Percentiles rank a stretch among this genome's conserved stretches.
Conservation (phyloP, 2,113 vertebrate genomes). For the Strix aluco region DNA sequence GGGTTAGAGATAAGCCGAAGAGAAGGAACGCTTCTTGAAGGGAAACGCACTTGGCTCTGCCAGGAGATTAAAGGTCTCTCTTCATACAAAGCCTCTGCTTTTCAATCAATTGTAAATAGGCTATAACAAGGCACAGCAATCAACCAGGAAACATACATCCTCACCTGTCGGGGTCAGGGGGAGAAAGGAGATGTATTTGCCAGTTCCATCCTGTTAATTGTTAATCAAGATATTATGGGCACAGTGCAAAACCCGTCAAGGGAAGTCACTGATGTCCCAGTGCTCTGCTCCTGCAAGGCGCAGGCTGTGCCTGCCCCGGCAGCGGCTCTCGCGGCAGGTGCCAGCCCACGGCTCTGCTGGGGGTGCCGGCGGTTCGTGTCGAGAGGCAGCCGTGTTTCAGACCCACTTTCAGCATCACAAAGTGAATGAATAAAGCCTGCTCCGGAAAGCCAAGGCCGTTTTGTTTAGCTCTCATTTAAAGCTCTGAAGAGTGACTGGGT, state of each 20-base stretch:
- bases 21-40: conserved; percentile 18
- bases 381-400: background rate
- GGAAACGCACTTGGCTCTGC: background rate
- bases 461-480: conserved; percentile 25
- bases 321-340: background rate
- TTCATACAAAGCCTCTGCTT: conserved; percentile 50
- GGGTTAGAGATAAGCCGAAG: conserved; percentile 28
- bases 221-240: background rate
- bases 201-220: background rate
- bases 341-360: background rate
- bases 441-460: background rate
- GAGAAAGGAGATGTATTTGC: background rate
- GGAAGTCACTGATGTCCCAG: background rate
- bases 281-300: background rate
- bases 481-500: conserved; percentile 20
- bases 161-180: background rate
- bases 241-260: background rate
- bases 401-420: background rate
- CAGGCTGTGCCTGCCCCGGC: background rate
- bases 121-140: conserved; percentile 34
- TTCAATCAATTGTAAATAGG: conserved; percentile 28
- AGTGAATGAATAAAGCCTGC: conserved; percentile 2
- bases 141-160: background rate
- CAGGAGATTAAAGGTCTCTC: conserved; percentile 53
- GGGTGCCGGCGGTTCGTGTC: rapidly evolving